Conservation (phyloP, 2,888 invertebrate species). For the Drosophila gaucha region DNA sequence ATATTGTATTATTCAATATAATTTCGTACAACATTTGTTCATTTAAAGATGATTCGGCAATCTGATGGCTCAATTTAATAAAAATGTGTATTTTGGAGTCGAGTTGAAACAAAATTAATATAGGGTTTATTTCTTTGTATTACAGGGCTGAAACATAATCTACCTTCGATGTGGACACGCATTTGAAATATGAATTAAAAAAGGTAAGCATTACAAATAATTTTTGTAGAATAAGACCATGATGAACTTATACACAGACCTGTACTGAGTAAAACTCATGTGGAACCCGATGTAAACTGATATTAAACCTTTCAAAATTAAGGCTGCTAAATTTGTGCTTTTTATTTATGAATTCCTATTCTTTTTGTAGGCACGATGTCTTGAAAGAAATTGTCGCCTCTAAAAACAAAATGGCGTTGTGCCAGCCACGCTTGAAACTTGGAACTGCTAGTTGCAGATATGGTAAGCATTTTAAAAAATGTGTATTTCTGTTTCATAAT, state of each 20-base stretch:
- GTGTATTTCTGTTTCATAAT: background rate
- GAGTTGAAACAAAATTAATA: background rate
- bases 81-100: background rate
- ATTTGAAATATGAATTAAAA: constrained; percentile 4
- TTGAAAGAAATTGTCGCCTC: background rate
- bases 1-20: constrained; percentile 67
- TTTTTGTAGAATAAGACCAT: background rate
- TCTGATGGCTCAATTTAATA: constrained; percentile 58
- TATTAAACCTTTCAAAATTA: background rate
- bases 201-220: constrained; percentile 17
- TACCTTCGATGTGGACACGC: background rate
- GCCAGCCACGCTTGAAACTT: background rate
- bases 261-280: constrained; percentile 62
- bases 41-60: constrained; percentile 72
- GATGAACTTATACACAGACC: constrained; percentile 71
- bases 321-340: background rate
- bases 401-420: constrained; percentile 26
- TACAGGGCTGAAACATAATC: constrained; percentile 39
- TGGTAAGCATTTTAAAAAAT: constrained; percentile 14
- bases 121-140: background rate
- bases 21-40: constrained; percentile 65
- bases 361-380: constrained; percentile 8
- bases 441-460: background rate
- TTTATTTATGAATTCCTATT: background rate
- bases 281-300: constrained; percentile 62